A percentile compares a stretch with the other conserved stretches of the same genome.
Evolutionary conservation across 2,797 vertebrate genomes (phyloP).

Genomic region (Girardinus metallicus): DNA sequence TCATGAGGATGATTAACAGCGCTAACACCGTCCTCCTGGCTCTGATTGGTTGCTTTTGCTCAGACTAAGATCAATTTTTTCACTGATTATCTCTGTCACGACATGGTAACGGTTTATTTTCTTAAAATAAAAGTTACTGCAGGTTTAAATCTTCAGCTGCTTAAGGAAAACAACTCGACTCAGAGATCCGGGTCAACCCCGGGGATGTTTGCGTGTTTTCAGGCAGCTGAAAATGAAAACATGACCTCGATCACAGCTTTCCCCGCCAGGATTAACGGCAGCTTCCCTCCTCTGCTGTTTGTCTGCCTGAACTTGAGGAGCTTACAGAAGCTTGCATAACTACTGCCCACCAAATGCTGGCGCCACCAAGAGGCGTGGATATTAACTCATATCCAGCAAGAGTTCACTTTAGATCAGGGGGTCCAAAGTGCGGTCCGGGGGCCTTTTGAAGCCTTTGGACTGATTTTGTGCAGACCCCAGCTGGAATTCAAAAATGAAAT

Average conservation of each 20-base stretch:
- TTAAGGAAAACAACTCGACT: background rate
- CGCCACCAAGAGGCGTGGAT: constrained; percentile 20
- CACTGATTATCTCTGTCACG: no score
- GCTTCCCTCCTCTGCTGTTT: constrained; percentile 2
- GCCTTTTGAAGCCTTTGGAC: no score
- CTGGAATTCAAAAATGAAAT: no score
- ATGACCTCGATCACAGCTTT: constrained; percentile 41
- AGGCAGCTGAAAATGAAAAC: constrained; percentile 22
- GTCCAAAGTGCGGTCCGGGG: no score
- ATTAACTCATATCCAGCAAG: constrained; percentile 7
- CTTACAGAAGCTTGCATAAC: constrained; percentile 48
- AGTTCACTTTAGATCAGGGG: background rate
- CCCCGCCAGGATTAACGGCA: constrained; percentile 28
- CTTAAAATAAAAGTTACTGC: background rate
- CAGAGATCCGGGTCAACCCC: background rate
- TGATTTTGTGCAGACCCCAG: no score
- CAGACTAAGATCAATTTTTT: no score
- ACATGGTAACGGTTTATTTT: no score
- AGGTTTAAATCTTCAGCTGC: background rate
- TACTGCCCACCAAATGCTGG: background rate
- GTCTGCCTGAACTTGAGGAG: constrained; percentile 28
- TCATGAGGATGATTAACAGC: no score
- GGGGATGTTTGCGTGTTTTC: background rate
- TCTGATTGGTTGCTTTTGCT: no score
- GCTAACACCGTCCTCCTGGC: no score